Base-by-base conservation (phyloP, 2,888 invertebrate species). In the Drosophila dives region DNA sequence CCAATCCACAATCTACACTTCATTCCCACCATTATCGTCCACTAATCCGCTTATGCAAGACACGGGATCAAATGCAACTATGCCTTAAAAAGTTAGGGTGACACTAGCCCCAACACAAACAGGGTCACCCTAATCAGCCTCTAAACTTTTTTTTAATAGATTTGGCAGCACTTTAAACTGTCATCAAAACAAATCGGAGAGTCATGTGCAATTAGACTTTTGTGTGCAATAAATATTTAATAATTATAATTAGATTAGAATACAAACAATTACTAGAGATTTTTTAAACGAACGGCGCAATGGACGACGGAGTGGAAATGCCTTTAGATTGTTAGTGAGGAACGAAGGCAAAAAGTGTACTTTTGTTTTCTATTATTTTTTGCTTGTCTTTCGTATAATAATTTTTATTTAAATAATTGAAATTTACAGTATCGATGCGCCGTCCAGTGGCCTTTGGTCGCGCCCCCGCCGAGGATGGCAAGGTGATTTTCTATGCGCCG, bases 401-500 rank as follows among this genome's bases (percentile, higher is more conserved):
- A 12, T 20, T 20, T 12, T 12, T 20, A 7, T 45, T 45, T 45
- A 20, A 45, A 15, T 45, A 20, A 45, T 45, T 20, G 8, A 45
- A 45, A 45, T 15, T 65, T 77, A 23, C 89, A 86, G 85, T 86
- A 64, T 87, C 85, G 54, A 68, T 84, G 89, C 85, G 87, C 89
- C 85, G 85, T 86, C 89, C 90, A 80, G 83, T 86, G 70, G 90
- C 77, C 75, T 80, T 75, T 63, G 86, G 90, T 64, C 90, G 87
- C 55, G 80, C 78, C 40, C 86, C 90, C 38, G 73, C 89, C 66
- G 91, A 91, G 80, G 92, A 92, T 79, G 90, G 91, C 38, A 92
- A 93, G 83, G 93, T 93, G 54, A 93, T 93, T 77, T 93, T 93
- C 77, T 93, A 93, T 89, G 93, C 93, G 48, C 93, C 93, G 63